Base-by-base conservation (phyloP, 2,797 vertebrate species). In the Platalea minor region DNA sequence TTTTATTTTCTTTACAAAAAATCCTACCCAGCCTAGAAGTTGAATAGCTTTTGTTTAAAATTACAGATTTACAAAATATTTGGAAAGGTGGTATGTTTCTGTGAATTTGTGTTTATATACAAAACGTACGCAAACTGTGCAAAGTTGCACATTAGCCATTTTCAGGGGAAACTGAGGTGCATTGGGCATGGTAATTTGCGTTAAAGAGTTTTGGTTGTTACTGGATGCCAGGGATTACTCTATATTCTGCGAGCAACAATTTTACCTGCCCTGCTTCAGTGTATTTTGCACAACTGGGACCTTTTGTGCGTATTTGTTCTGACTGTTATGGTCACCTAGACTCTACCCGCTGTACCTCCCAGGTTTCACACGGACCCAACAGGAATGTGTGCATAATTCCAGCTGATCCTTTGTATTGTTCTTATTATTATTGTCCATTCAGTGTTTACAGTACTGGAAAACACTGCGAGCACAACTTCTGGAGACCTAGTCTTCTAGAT, bases 361-460 rank as follows among this genome's bases (percentile, higher is more conserved):
- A 1, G 24, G n/a, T 72, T 61, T 15, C 35, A 13, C 35, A 3
- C 1, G 17, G 61, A 29, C 11, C 13, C 24, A 18, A 0, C 18
- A 26, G 69, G 46, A 74, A 37, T 16, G 13, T 17, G 13, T 43
- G 28, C 29, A 5, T 29, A 31, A 59, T 64, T 72, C 37, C 70
- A 59, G 75, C 33, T 46, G 45, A 50, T 68, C 16, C 26, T 77
- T 72, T n/a, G 17, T 17, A 1, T 7, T 50, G 23, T 20, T 57
- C 2, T 60, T 53, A 5, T 60, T n/a, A 4, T 16, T 79, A 2
- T 3, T 76, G 83, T 29, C 8, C 13, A 15, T 24, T 25, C 13
- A 8, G 51, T 48, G 9, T 26, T 65, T 35, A 24, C 39, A 48
- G 16, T 28, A 12, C 29, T 35, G 26, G 23, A 33, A 29, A 28